phyloP scores from a whole-genome alignment of 2,113 vertebrate species.

The Mungos mungo region DNA sequence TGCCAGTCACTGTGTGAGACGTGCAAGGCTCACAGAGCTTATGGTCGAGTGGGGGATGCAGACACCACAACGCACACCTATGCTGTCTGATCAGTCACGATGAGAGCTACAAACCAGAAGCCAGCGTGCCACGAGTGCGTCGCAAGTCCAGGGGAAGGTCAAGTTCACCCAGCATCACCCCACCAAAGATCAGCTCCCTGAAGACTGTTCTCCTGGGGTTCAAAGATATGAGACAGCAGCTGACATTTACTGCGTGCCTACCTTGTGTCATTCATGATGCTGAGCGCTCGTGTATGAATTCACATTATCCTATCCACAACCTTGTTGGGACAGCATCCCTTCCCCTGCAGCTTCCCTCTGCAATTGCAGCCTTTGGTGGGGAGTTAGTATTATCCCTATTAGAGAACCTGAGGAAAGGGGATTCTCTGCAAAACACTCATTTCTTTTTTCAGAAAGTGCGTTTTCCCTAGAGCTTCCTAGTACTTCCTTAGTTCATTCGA shows the following conservation, averaged over 20 bases:
- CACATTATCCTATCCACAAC: neutral
- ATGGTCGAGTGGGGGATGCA: neutral
- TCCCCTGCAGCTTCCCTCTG: neutral
- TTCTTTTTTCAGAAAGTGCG: neutral
- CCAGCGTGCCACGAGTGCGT: rapidly evolving
- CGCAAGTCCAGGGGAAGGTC: neutral
- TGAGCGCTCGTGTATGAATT: neutral
- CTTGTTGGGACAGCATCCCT: neutral
- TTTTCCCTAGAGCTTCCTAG: neutral
- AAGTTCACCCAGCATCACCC: too few relatives aligned
- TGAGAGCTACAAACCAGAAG: neutral
- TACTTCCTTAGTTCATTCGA: neutral
- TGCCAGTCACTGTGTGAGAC: neutral
- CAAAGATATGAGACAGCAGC: neutral
- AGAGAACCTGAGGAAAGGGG: neutral
- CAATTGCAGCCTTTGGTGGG: neutral
- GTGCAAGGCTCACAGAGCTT: neutral
- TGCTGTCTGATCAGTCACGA: neutral
- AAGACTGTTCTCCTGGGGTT: neutral
- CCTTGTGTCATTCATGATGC: neutral
- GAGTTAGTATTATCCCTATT: neutral
- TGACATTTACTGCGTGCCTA: neutral
- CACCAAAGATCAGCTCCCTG: neutral
- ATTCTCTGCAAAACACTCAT: neutral
- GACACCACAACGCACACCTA: neutral